These are phyloP conservation scores for Leptobrachium ailaonicum DNA, from an alignment of 2,113 vertebrate genomes.

Conservation along the genomic window DNA sequence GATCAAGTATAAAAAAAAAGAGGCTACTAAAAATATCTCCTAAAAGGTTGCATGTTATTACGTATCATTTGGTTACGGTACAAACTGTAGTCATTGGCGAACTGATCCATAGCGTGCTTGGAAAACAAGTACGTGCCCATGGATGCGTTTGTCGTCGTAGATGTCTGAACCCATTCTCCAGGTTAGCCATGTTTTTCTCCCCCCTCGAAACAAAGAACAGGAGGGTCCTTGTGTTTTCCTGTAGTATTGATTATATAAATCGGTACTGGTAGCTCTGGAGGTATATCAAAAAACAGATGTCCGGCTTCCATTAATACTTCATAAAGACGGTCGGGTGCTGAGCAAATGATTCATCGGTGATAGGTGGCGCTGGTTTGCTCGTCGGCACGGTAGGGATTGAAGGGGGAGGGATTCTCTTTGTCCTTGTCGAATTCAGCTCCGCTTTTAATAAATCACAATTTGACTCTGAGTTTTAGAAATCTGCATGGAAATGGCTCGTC, in stretches of 20 bases:
- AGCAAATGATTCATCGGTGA: conserved; percentile 32
- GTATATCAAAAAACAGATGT: conserved; percentile 18
- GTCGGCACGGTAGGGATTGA: background rate
- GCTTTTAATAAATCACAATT: background rate
- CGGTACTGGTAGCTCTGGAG: conserved; percentile 16
- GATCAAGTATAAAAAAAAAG: conserved; percentile 37
- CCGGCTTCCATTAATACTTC: conserved; percentile 19
- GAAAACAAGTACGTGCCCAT: background rate
- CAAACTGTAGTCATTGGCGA: conserved; percentile 10
- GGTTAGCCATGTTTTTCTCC: background rate
- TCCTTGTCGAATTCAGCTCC: background rate
- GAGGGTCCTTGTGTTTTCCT: background rate
- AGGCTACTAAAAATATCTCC: conserved; percentile 21
- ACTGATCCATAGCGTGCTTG: conserved; percentile 2
- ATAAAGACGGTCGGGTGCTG: conserved; percentile 39
- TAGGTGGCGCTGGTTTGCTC: background rate
- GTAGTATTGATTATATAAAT: background rate
- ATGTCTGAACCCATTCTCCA: background rate
- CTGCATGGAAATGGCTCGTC: no score
- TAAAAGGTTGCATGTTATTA: conserved; percentile 10
- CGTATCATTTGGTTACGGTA: conserved; percentile 10
- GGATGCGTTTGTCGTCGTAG: background rate
- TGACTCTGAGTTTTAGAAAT: background rate
- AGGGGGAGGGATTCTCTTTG: background rate
- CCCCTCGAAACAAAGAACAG: background rate